Base-by-base conservation (phyloP, 2,113 vertebrate species). In the Dipodomys merriami region DNA sequence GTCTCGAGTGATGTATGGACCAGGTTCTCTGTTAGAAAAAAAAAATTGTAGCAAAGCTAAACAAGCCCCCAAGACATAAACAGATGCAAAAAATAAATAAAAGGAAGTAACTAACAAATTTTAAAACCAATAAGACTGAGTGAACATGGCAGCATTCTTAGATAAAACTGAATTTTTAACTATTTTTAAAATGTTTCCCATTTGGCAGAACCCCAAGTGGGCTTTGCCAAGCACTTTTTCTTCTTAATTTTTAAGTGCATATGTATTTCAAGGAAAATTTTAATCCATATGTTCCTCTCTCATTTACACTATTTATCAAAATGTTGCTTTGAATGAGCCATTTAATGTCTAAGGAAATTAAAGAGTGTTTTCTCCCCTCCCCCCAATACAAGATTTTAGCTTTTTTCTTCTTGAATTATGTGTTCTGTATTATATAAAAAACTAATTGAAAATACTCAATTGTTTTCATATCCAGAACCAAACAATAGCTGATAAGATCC, bases 271-370 rank as follows among this genome's bases (percentile, higher is more conserved):
- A 95, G 96, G 96, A 95, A 97, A 97, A 97, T 97, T 57, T 96
- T 96, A 96, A 96, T 97, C 97, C 97, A 97, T 97, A 97, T 97
- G 97, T 96, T 97, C 96, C 86, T 83, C 95, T 91, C 96, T 96
- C 96, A 97, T 97, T 97, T 96, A 96, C 95, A 97, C 93, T 92
- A 84, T 97, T 97, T 97, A 97, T 97, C 97, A 97, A 97, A 96
- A 97, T 96, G 96, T 97, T 96, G 94, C 97, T 96, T 93, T 94
- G 97, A 97, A 97, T 95, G 96, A 97, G 96, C 96, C 97, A 97
- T 96, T 97, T 97, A 96, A 97, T 94, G 96, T 97, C 95, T 95
- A 95, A 94, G 94, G 88, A 96, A 95, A 88, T 88, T 53, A 84
- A 97, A 96, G 94, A 95, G 69, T 79, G 80, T 91, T 81, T 82